Evolutionary conservation across 2,797 vertebrate genomes (phyloP).

Genomic region (Lindbergichthys nudifrons): DNA sequence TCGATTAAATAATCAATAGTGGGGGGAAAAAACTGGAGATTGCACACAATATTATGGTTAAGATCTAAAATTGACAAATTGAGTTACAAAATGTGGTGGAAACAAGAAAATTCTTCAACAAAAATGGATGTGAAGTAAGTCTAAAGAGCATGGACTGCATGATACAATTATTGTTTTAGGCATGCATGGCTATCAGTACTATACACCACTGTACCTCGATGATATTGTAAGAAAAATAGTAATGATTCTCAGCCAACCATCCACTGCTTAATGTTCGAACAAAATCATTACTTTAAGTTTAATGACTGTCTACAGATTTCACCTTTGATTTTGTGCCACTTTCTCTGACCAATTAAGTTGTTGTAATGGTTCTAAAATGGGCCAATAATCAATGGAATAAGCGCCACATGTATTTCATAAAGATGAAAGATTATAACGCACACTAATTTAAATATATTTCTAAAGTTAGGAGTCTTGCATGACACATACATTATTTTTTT

Average conservation of each 20-base stretch:
- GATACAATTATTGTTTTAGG: conserved; percentile 23
- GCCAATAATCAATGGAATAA: neutral
- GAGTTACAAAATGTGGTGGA: conserved; percentile 1
- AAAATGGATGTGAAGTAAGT: neutral
- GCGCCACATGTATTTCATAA: neutral
- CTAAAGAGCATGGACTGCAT: neutral
- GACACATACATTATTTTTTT: too few relatives aligned
- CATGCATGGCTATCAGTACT: conserved; percentile 20
- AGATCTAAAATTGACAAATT: conserved; percentile 1
- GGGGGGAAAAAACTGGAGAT: neutral
- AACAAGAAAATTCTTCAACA: neutral
- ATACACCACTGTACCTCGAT: conserved; percentile 5
- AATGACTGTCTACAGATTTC: conserved; percentile 32
- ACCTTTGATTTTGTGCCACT: conserved; percentile 36
- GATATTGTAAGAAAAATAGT: conserved; percentile 17
- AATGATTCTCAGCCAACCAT: conserved; percentile 20
- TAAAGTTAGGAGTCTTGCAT: neutral
- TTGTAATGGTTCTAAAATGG: neutral
- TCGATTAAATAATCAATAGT: conserved; percentile 5
- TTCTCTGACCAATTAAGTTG: conserved; percentile 1
- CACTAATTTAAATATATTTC: conserved; percentile 3
- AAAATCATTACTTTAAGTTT: conserved; percentile 43
- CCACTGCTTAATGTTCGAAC: conserved; percentile 14
- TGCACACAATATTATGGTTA: conserved; percentile 13
- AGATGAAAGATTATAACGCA: conserved; percentile 5